These are phyloP conservation scores for Ellobium chinense DNA, from an alignment of 2,888 invertebrate genomes.

Conservation along the genomic window DNA sequence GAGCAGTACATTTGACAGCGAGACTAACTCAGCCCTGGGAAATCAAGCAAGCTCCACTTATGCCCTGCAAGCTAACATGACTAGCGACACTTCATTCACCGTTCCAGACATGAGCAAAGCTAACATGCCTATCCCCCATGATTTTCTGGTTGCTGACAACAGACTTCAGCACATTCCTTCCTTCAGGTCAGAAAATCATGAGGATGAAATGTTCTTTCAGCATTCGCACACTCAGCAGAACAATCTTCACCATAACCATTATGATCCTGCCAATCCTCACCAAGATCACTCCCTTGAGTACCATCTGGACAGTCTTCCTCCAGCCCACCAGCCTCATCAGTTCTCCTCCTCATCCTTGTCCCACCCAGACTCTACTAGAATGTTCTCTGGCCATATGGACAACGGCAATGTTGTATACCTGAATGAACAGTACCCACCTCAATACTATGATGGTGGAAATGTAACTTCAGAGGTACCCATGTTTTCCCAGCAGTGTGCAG, in stretches of 20 bases:
- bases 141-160: constrained; percentile 16
- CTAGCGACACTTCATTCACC: not conserved
- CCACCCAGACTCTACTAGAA: constrained; percentile 21
- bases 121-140: constrained; percentile 26
- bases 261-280: constrained; percentile 12
- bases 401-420: constrained; percentile 20
- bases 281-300: constrained; percentile 21
- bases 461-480: constrained; percentile 18
- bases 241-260: constrained; percentile 25
- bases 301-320: constrained; percentile 24
- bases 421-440: constrained; percentile 21
- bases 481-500: constrained; percentile 43
- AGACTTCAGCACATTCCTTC: constrained; percentile 30
- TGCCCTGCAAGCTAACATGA: constrained; percentile 4
- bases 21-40: constrained; percentile 5
- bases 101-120: constrained; percentile 29
- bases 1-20: constrained; percentile 8
- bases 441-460: constrained; percentile 15
- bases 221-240: not conserved
- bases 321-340: constrained; percentile 26
- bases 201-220: constrained; percentile 28
- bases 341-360: constrained; percentile 16
- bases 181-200: constrained; percentile 20
- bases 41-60: constrained; percentile 1
- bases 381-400: constrained; percentile 27